These are phyloP conservation scores for Cyanoramphus novaezelandiae DNA, from an alignment of 2,113 vertebrate genomes.

Conservation along the genomic window DNA sequence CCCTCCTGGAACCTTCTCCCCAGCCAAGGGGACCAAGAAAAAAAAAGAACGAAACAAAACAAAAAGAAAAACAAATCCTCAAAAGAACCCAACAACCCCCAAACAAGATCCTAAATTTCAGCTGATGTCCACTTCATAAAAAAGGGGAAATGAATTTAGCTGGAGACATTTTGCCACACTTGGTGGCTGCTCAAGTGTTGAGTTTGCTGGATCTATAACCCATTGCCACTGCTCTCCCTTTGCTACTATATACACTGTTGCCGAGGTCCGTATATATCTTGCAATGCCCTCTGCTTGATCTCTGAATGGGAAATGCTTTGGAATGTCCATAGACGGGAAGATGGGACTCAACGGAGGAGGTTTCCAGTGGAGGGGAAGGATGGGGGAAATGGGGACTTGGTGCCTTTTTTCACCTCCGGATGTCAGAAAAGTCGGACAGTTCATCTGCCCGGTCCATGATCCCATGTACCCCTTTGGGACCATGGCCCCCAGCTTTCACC, in stretches of 20 bases:
- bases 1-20: conserved; percentile 16
- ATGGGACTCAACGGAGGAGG: conserved; percentile 70
- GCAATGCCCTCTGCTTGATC: conserved; percentile 85
- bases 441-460: conserved; percentile 82
- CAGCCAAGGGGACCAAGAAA: neutral
- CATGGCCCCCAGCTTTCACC: conserved; percentile 71
- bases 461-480: conserved; percentile 79
- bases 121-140: neutral
- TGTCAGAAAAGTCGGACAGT: conserved; percentile 85
- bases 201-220: conserved; percentile 36
- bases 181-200: neutral
- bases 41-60: neutral
- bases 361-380: conserved; percentile 27
- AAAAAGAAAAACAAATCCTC: neutral
- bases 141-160: conserved; percentile 26
- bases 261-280: conserved; percentile 74
- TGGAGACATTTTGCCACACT: neutral
- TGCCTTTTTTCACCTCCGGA: conserved; percentile 90
- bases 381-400: neutral
- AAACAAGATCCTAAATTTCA: conserved; percentile 35
- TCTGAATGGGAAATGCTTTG: conserved; percentile 91
- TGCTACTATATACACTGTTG: conserved; percentile 65
- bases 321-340: conserved; percentile 90
- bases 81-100: neutral
- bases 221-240: conserved; percentile 65